These are phyloP conservation scores for Pseudoatta argentina DNA, from an alignment of 1,140 invertebrate genomes.

Conservation along the genomic window DNA sequence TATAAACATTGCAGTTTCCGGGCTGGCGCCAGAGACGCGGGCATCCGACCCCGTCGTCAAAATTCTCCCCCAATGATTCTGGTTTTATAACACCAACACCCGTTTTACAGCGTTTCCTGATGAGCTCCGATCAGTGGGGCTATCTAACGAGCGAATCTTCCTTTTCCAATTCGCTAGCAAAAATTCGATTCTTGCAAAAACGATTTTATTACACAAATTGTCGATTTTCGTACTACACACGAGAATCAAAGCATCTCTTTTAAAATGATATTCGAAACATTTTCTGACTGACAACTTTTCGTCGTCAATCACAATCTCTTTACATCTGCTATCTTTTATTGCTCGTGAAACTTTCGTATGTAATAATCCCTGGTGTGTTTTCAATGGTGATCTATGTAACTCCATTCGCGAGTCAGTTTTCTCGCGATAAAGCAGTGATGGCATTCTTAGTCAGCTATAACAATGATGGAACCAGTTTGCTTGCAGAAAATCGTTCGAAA, in stretches of 20 bases:
- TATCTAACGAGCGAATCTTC: neutral
- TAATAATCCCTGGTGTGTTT: slow-evolving; percentile 18
- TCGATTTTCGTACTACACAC: neutral
- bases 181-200: slow-evolving; percentile 23
- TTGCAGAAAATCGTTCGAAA: neutral
- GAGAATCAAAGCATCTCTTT: slow-evolving; percentile 10
- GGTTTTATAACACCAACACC: slow-evolving; percentile 75
- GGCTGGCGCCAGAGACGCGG: slow-evolving; percentile 70
- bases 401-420: neutral
- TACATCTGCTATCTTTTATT: slow-evolving; percentile 29
- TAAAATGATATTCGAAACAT: slow-evolving; percentile 9
- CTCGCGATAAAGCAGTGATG: slow-evolving; percentile 33
- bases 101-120: slow-evolving; percentile 67
- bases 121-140: slow-evolving; percentile 30
- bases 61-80: slow-evolving; percentile 54
- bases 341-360: slow-evolving; percentile 24
- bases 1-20: slow-evolving; percentile 77
- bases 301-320: neutral
- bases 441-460: neutral
- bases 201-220: slow-evolving; percentile 43
- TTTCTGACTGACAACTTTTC: neutral
- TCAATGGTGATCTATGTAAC: slow-evolving; percentile 12
- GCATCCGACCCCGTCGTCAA: slow-evolving; percentile 2
- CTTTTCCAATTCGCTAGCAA: neutral
- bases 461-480: neutral